Base-by-base conservation (phyloP, 2,113 vertebrate species). In the Psophia crepitans region DNA sequence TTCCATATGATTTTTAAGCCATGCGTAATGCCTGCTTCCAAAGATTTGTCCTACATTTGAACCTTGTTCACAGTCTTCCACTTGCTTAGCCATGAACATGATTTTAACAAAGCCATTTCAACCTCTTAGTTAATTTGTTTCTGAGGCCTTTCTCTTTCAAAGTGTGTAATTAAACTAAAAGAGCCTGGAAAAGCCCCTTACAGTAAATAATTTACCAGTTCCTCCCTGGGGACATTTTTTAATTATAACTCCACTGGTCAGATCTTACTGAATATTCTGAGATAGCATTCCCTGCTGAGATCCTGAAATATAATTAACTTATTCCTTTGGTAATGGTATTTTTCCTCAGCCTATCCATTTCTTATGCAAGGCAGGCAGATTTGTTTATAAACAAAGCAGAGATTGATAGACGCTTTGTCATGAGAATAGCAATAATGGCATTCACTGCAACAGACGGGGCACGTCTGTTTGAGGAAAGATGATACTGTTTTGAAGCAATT, bases 171-270 rank as follows among this genome's bases (percentile, higher is more conserved):
- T 94, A 97, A 97, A 95, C 60, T 70, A 84, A 88, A 96, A 94
- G 86, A 96, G 85, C 77, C 79, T 87, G 82, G 96, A 95, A 96
- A 97, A 95, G 41, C 88, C 95, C 94, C 74, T 94, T 96, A 84
- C 71, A 89, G 97, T 97, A 97, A 97, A 96, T 97, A 97, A 97
- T 97, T 96, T 91, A 95, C 86, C 84, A 78, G 71, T 81, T 87
- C 57, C 65, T 96, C 96, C 96, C 97, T 56, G 61, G 92, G 89
- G 97, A 96, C 87, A 69, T 91, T 96, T 97, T 95, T 90, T 84
- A 96, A 95, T 96, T 96, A 87, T 75, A 93, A 82, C 77, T 96
- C 96, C 94, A 94, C 43, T 93, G 95, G 97, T 92, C 97, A 96
- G 95, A 94, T 94, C 65, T 78, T 91, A 93, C 74, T 69, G 91